Evolutionary conservation across 2,113 vertebrate genomes (phyloP).

Genomic region (Agelaius phoeniceus): DNA sequence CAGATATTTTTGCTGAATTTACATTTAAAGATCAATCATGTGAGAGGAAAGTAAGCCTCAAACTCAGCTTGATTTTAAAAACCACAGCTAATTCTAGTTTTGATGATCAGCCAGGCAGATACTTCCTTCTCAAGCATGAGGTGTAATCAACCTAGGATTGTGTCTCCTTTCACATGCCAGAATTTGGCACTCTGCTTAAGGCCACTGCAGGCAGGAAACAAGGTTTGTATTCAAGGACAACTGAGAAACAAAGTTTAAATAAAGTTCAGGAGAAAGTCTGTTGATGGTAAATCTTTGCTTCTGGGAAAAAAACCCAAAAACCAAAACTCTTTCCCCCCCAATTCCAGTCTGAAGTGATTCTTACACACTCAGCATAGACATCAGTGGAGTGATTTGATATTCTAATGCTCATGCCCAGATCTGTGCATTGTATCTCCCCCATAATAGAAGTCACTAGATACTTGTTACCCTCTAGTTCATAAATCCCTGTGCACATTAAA

Average conservation of each 20-base stretch:
- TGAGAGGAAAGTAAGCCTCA: background rate
- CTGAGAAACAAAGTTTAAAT: background rate
- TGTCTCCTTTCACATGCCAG: background rate
- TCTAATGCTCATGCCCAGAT: background rate
- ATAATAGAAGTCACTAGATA: accelerated
- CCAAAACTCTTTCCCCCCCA: background rate
- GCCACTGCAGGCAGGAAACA: background rate
- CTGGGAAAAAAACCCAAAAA: background rate
- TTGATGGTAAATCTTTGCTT: background rate
- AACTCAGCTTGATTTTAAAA: background rate
- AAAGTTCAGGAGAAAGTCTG: background rate
- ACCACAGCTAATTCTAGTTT: background rate
- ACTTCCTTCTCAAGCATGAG: background rate
- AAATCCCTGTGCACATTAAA: background rate
- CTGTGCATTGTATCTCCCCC: background rate
- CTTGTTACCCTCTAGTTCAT: background rate
- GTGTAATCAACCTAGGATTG: background rate
- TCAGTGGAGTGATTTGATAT: background rate
- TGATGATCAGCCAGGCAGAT: background rate
- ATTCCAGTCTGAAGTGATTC: background rate
- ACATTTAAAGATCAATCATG: background rate
- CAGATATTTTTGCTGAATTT: background rate
- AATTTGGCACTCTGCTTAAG: background rate
- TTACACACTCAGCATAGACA: background rate
- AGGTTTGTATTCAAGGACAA: background rate